phyloP scores from a whole-genome alignment of 1,140 invertebrate genomes.

The Drosophila persimilis region DNA sequence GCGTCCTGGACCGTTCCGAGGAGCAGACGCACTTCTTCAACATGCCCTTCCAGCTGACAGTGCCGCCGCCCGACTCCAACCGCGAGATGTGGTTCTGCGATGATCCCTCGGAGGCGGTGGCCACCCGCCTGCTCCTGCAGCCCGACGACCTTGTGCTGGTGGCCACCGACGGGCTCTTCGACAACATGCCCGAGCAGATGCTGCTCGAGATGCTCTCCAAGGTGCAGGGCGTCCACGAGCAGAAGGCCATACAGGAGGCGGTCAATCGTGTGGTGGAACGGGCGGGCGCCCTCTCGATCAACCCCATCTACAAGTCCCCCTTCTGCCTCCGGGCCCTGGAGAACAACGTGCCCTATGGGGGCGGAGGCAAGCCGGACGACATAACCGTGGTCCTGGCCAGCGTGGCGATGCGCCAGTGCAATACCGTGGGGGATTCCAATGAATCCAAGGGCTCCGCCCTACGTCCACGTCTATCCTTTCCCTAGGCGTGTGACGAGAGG shows the following conservation, averaged over 20 bases:
- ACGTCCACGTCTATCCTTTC: no score
- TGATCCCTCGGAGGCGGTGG: slow-evolving; percentile 29
- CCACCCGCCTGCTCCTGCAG: slow-evolving; percentile 21
- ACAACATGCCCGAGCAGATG: slow-evolving; percentile 56
- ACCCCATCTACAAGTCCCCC: slow-evolving; percentile 29
- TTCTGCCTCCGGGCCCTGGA: slow-evolving; percentile 45
- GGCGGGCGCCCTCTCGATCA: slow-evolving; percentile 35
- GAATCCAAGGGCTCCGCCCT: no score
- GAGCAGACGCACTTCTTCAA: slow-evolving; percentile 58
- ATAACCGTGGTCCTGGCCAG: slow-evolving; percentile 62
- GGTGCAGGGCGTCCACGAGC: slow-evolving; percentile 9
- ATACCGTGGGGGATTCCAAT: background rate
- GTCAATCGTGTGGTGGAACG: slow-evolving; percentile 43
- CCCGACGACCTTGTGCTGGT: slow-evolving; percentile 47
- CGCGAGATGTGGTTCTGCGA: slow-evolving; percentile 7
- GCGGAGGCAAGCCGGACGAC: slow-evolving; percentile 62
- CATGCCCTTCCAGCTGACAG: slow-evolving; percentile 47
- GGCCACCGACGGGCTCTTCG: slow-evolving; percentile 63
- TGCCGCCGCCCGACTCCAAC: slow-evolving; percentile 18
- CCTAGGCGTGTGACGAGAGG: no score
- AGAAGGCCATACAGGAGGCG: slow-evolving; percentile 25
- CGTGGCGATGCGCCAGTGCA: slow-evolving; percentile 30
- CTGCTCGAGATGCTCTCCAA: slow-evolving; percentile 24
- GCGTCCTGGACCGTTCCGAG: slow-evolving; percentile 36
- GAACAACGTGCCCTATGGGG: slow-evolving; percentile 12